Conservation (phyloP, 2,888 invertebrate species). For the Hermaeophaga mercurialis region DNA sequence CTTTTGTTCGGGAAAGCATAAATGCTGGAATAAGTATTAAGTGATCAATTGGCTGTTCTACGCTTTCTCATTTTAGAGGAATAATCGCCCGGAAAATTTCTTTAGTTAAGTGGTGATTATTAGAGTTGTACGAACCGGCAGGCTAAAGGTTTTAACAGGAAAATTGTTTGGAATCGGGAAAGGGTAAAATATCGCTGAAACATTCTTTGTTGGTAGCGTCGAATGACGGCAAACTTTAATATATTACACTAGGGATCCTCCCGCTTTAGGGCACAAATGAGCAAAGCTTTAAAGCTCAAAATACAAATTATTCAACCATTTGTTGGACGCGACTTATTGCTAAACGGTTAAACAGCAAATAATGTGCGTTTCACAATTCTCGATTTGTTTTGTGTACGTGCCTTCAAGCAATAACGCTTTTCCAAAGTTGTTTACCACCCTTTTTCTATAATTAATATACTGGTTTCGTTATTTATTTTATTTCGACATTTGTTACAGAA, state of each 20-base stretch:
- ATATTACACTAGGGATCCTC: not conserved
- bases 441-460: no score
- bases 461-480: no score
- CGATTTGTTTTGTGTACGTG: slow-evolving; percentile 3
- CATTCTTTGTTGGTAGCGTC: not conserved
- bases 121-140: not conserved
- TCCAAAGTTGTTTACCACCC: not conserved
- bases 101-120: slow-evolving; percentile 10
- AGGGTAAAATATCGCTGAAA: slow-evolving; percentile 2
- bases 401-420: not conserved
- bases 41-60: slow-evolving; percentile 34
- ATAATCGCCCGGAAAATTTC: slow-evolving; percentile 6
- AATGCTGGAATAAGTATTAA: slow-evolving; percentile 39
- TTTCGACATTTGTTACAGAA: no score
- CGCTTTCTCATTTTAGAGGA: slow-evolving; percentile 2
- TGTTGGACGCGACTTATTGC: slow-evolving; percentile 2
- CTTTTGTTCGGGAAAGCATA: slow-evolving; percentile 25
- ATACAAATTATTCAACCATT: not conserved
- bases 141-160: not conserved
- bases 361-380: not conserved
- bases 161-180: not conserved
- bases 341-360: slow-evolving; percentile 1
- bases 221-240: slow-evolving; percentile 2
- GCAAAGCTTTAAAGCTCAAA: not conserved
- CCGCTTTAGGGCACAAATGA: not conserved